Base-by-base conservation (phyloP, 2,888 invertebrate genomes). In the Sipunculus nudus region DNA sequence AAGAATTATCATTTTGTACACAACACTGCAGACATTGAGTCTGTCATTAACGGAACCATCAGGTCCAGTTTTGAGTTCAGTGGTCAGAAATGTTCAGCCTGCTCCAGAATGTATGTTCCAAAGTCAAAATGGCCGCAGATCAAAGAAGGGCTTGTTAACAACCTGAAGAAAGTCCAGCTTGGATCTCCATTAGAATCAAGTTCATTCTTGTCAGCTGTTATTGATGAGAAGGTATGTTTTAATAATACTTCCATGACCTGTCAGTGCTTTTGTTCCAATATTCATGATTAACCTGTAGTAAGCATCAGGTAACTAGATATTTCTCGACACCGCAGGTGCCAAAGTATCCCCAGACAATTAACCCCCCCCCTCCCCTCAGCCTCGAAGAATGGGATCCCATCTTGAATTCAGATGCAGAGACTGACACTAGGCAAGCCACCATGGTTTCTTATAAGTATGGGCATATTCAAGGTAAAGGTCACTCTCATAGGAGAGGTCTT, bases 1-100 rank as follows among this genome's bases (percentile, higher is more conserved):
- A 99, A 99, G 85, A 99, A 99, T 86, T 99, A 92, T 84, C 99
- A 99, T 83, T 96, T 99, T 77, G 87, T 99, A 29, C 99, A 99
- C 85, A 89, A 92, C 0, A 89, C 93, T 13, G 98, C 97, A 13
- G 92, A 98, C 83, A 86, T 90, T 0, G 87, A 89, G 25, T 88
- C 91, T 8, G 96, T 96, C 2, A 89, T 94, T 0, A 89, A 89
- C 29, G 89, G 89, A 29, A 94, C 96, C 0, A 91, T 97, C 40
- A 61, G 66, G 64, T 92, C 96, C 45, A 90, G 97, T 1, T 99
- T 96, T 84, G 99, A 99, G 86, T 99, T 90, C 84, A 78, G 83
- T 77, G 98, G 98, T 1, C 99, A 99, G 82, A 99, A 99, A 84
- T 99, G 99, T 85, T 98, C 97, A 1, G 99, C 99, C 0, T 96